Conservation (phyloP, 1,140 invertebrate species). For the Latrodectus geometricus region DNA sequence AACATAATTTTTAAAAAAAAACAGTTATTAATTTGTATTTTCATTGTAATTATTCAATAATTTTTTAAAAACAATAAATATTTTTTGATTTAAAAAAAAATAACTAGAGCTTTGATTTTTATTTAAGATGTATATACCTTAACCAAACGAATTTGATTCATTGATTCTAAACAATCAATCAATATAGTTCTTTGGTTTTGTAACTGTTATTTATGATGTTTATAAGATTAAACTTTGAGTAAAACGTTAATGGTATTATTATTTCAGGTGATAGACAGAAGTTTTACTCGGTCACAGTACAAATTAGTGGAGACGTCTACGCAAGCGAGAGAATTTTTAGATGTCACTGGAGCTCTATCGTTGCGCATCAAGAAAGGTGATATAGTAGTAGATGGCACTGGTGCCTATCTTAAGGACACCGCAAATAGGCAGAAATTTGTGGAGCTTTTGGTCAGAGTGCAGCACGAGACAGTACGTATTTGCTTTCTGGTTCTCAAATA, state of each 20-base stretch:
- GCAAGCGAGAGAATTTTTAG: constrained; percentile 55
- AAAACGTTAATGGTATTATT: not conserved
- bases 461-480: constrained; percentile 60
- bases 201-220: no score
- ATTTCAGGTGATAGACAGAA: constrained; percentile 50
- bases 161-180: no score
- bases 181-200: no score
- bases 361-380: constrained; percentile 58
- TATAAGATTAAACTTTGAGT: not conserved
- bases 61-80: no score
- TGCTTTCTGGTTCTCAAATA: not conserved
- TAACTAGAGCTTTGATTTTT: no score
- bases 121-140: no score
- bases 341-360: constrained; percentile 53
- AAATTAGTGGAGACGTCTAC: constrained; percentile 54
- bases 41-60: no score
- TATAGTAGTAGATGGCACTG: constrained; percentile 28
- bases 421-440: constrained; percentile 54
- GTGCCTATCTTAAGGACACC: constrained; percentile 50
- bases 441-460: constrained; percentile 52
- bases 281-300: constrained; percentile 61
- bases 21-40: no score
- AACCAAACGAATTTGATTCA: no score
- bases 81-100: no score
- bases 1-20: no score